Evolutionary conservation across 2,888 invertebrate species (phyloP), one percentile per base, ranked within the genome.

Genomic region (Diarsia dahlii): DNA sequence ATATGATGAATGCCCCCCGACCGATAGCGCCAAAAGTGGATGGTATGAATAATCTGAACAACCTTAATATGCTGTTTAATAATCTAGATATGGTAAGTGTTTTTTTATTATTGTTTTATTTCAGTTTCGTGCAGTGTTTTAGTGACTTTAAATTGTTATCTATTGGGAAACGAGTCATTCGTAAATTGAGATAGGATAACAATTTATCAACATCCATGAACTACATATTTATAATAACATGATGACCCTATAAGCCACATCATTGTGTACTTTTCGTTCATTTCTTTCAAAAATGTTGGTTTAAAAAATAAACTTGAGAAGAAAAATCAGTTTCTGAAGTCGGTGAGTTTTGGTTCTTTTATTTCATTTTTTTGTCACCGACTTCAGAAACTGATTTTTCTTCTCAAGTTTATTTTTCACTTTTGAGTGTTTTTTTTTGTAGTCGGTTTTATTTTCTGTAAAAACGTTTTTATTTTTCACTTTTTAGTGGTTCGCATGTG

Each of bases 81-180:
- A 96, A 95, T 88, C 91, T 97, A 93, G 96, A 96, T 90, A 95
- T 96, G 96, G 96, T 96, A 82, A 95, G 96, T 93, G 56, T 63
- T 80, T 73, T 58, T 39, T 64, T 71, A 15, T 15, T 75, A 0
- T 5, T 9, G 3, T 39, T 54, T 52, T 4, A 39, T 46, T 64
- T 34, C 0, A n/a, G 62, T 45, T 48, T 28, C 39, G 4, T 70
- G 18, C 62, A 54, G 46, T 39, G 69, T n/a, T 39, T 62, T n/a
- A 28, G 2, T 34, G 46, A 39, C 23, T 60, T 46, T 1, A 46
- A 23, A 28, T 48, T 10, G 9, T 62, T 81, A 76, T 71, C 76
- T 45, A 10, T 62, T 13, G 39, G 77, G 54, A 82, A 66, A 65
- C 58, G 50, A 56, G 52, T 54, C 15, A 39, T 28, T 65, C 3